Evolutionary conservation across 35 echinoderm and acorn worm genomes (phyloP).

Genomic region (Hemicentrotus pulcherrimus): DNA sequence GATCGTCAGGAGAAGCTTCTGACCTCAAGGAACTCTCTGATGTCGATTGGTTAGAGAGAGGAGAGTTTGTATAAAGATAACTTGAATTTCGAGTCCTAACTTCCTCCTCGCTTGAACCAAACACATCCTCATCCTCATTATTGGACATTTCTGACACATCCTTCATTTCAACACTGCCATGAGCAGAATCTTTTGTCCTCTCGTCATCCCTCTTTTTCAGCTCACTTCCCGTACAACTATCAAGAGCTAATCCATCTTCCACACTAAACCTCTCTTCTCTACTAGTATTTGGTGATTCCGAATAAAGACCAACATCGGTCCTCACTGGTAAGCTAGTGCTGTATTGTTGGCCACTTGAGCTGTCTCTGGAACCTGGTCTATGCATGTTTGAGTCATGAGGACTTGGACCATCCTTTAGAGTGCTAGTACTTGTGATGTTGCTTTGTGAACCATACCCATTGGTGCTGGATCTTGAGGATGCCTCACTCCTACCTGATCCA

Average conservation of each 20-base stretch:
- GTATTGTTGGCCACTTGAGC: not conserved
- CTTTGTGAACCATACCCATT: not conserved
- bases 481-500: not conserved
- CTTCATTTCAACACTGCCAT: constrained; percentile 18
- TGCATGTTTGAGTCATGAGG: not conserved
- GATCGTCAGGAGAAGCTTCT: not conserved
- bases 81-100: not conserved
- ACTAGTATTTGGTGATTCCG: not conserved
- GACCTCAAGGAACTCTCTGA: not conserved
- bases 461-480: not conserved
- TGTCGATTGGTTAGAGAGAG: not conserved
- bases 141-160: constrained; percentile 20
- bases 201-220: not conserved
- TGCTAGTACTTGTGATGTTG: constrained; percentile 23
- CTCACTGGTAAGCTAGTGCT: not conserved
- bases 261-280: not conserved
- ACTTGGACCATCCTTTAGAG: not conserved
- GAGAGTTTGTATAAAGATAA: not conserved
- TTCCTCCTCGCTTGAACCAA: not conserved
- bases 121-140: constrained; percentile 27
- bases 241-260: not conserved
- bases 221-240: not conserved
- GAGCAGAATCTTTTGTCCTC: constrained; percentile 17
- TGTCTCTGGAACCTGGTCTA: not conserved
- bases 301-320: not conserved